Evolutionary conservation across 1,140 invertebrate species (phyloP).

Genomic region (Kradibia gibbosae): DNA sequence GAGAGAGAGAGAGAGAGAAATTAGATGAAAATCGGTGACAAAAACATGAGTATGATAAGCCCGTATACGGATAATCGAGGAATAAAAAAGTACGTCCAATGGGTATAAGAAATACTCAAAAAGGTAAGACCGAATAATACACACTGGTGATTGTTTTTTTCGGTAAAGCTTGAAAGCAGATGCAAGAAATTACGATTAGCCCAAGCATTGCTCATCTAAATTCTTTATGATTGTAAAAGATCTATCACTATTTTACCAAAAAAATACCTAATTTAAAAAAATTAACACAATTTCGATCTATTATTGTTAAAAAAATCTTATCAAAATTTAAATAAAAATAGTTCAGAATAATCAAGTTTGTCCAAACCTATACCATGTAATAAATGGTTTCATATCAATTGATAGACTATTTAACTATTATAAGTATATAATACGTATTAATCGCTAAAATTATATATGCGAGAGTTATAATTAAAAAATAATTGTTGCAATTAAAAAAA

Average conservation of each 20-base stretch:
- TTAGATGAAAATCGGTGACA: neutral
- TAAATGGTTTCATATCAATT: neutral
- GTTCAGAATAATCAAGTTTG: neutral
- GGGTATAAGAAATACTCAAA: neutral
- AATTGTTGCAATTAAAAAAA: too few species aligned
- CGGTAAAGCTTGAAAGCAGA: neutral
- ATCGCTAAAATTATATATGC: too few species aligned
- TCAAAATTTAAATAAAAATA: neutral
- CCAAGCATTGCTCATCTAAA: neutral
- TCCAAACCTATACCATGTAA: neutral
- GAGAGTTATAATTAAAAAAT: too few species aligned
- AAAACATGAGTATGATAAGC: neutral
- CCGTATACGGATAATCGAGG: neutral
- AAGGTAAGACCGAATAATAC: neutral
- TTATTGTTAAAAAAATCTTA: neutral
- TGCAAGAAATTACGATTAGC: neutral
- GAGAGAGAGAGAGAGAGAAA: neutral
- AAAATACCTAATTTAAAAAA: too few species aligned
- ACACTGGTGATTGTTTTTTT: neutral
- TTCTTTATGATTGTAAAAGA: neutral
- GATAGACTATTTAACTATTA: too few species aligned
- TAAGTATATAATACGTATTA: too few species aligned
- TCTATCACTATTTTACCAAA: too few species aligned
- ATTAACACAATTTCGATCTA: too few species aligned
- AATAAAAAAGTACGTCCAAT: neutral